These are phyloP conservation scores for Argentina silus DNA, from an alignment of 2,797 vertebrate species.

Conservation along the genomic window DNA sequence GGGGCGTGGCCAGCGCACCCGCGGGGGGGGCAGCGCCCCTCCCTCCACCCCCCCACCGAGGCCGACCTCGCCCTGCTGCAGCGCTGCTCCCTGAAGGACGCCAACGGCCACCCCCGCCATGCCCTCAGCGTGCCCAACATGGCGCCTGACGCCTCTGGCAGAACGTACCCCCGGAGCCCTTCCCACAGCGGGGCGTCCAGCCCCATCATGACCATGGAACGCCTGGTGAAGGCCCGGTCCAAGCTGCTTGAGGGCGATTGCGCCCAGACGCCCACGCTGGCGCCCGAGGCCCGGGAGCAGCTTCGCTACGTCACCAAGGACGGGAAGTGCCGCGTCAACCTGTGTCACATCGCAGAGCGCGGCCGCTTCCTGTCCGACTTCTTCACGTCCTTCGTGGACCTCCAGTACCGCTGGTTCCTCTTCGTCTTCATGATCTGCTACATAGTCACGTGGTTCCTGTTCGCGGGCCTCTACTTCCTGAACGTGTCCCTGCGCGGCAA, in stretches of 20 bases:
- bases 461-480: conserved; percentile 46
- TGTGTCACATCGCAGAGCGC: conserved; percentile 52
- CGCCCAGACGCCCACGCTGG: conserved; percentile 46
- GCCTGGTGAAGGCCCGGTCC: conserved; percentile 39
- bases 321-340: conserved; percentile 49
- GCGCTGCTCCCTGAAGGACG: conserved; percentile 44
- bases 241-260: conserved; percentile 51
- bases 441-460: conserved; percentile 48
- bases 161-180: too few relatives aligned
- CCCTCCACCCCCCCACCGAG: conserved; percentile 2
- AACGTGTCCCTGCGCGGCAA: conserved; percentile 39
- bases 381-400: conserved; percentile 45
- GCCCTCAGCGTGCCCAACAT: conserved; percentile 56
- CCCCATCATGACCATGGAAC: conserved; percentile 41
- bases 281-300: conserved; percentile 45
- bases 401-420: conserved; percentile 49
- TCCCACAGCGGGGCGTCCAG: neutral
- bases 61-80: conserved; percentile 29
- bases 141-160: conserved; percentile 16
- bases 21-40: neutral
- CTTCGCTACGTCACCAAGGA: conserved; percentile 55
- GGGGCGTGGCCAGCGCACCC: neutral
- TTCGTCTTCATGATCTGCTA: conserved; percentile 56
- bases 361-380: conserved; percentile 54
- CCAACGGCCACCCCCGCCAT: conserved; percentile 33